Evolutionary conservation across 2,797 vertebrate species (phyloP).

Genomic region (Crenichthys baileyi): DNA sequence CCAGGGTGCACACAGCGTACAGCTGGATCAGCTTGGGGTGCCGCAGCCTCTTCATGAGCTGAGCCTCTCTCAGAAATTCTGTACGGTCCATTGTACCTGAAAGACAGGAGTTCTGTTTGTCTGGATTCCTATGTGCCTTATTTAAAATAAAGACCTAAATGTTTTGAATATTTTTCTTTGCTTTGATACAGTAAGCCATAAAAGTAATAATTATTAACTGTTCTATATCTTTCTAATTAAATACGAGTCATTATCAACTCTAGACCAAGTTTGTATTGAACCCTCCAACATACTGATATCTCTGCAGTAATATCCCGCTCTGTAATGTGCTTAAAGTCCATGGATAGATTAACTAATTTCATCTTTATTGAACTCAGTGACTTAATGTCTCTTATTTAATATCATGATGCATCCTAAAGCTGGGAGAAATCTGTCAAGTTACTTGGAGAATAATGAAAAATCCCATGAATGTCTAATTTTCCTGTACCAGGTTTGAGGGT

Average conservation of each 20-base stretch:
- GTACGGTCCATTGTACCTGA: slow-evolving; percentile 90
- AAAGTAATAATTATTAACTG: neutral
- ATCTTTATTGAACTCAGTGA: neutral
- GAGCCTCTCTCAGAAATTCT: slow-evolving; percentile 94
- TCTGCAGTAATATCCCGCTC: too few species aligned
- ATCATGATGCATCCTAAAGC: neutral
- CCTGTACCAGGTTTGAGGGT: slow-evolving; percentile 90
- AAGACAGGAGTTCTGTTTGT: neutral
- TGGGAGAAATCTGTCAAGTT: neutral
- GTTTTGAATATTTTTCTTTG: neutral
- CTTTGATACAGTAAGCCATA: too few species aligned
- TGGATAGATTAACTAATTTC: neutral
- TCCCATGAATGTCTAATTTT: neutral
- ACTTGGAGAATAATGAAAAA: neutral
- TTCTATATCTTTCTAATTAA: neutral
- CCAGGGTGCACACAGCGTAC: slow-evolving; percentile 93
- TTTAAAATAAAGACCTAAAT: neutral
- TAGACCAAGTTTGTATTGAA: neutral
- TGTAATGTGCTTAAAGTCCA: too few species aligned
- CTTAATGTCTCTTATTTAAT: neutral
- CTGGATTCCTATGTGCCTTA: neutral
- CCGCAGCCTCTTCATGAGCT: slow-evolving; percentile 93
- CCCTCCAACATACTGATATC: too few species aligned
- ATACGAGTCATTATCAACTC: too few species aligned
- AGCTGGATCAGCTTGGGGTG: slow-evolving; percentile 96